phyloP scores from a whole-genome alignment of 2,888 invertebrate genomes.

The Microctonus brassicae region DNA sequence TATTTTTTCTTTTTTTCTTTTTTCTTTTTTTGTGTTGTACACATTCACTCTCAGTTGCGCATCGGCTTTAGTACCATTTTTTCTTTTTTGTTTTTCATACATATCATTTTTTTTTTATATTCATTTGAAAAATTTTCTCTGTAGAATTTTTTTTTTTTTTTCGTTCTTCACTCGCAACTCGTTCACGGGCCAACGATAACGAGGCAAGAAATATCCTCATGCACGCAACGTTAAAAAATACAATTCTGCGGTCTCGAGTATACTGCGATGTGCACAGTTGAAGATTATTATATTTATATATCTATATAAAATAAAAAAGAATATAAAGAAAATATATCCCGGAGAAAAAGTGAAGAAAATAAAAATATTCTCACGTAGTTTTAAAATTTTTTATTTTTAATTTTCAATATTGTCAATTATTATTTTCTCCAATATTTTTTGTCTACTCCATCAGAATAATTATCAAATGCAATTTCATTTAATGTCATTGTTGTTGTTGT shows the following conservation, averaged over 20 bases:
- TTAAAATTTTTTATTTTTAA: background rate
- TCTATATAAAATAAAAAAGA: background rate
- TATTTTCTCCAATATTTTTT: background rate
- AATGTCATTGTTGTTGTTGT: background rate
- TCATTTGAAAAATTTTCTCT: background rate
- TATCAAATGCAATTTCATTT: background rate
- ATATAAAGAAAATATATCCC: background rate
- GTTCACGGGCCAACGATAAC: conserved; percentile 46
- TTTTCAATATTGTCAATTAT: conserved; percentile 18
- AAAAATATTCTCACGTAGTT: background rate
- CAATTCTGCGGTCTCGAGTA: conserved; percentile 39
- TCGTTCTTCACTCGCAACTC: conserved; percentile 12
- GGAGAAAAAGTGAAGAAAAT: background rate
- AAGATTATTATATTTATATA: background rate
- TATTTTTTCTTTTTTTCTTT: background rate
- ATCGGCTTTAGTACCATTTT: background rate
- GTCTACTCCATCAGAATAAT: background rate
- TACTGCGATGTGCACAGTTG: background rate
- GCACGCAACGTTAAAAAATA: conserved; percentile 49
- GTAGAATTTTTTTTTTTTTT: background rate
- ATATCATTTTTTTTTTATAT: background rate
- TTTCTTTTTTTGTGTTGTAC: background rate
- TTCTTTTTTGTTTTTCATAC: background rate
- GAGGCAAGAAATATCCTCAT: conserved; percentile 50
- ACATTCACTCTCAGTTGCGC: background rate